Evolutionary conservation across 2,113 vertebrate species (phyloP).

Genomic region (Sterrhoptilus dennistouni): DNA sequence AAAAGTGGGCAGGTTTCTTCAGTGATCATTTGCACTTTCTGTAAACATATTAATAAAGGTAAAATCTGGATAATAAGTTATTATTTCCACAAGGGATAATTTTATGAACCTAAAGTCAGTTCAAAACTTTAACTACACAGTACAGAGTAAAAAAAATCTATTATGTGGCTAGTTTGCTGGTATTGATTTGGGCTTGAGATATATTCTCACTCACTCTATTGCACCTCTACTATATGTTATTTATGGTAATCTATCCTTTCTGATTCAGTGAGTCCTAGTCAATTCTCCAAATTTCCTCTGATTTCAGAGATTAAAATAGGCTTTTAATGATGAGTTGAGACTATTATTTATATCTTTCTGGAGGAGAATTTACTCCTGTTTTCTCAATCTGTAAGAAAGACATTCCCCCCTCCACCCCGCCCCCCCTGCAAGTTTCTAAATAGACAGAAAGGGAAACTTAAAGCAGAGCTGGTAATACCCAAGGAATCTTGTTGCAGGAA

Average conservation of each 20-base stretch:
- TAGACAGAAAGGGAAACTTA: neutral
- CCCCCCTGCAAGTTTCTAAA: neutral
- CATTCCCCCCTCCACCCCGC: accelerated
- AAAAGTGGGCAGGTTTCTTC: neutral
- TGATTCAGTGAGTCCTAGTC: neutral
- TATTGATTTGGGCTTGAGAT: neutral
- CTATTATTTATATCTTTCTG: neutral
- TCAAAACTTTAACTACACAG: neutral
- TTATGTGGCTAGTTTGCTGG: neutral
- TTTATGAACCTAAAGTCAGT: neutral
- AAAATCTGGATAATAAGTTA: neutral
- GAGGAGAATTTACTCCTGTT: neutral
- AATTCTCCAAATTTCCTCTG: neutral
- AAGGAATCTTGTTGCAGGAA: neutral
- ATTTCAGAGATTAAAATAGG: neutral
- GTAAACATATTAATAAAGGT: neutral
- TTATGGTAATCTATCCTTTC: neutral
- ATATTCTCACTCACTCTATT: neutral
- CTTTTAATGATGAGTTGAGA: neutral
- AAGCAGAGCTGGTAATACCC: neutral
- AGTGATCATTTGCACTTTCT: neutral
- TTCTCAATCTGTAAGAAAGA: neutral
- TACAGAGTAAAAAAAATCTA: neutral
- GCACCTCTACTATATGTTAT: neutral
- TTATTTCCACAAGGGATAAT: neutral